phyloP scores from a whole-genome alignment of 2,797 vertebrate genomes.

The Antrozous pallidus region DNA sequence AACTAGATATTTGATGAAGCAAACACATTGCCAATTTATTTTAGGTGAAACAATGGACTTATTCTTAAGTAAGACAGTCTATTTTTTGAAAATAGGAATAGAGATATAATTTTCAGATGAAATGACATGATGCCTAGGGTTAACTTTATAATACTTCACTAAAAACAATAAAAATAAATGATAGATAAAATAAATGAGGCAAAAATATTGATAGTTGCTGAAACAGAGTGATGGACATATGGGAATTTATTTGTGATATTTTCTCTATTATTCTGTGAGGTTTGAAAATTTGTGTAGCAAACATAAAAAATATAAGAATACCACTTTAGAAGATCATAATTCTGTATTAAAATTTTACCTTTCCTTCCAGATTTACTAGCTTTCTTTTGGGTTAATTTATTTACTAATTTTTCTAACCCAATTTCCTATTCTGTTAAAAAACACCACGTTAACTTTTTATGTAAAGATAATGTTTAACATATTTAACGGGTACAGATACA shows the following conservation, averaged over 20 bases:
- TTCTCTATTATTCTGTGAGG: not conserved
- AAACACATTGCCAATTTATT: not conserved
- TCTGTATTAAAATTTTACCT: not conserved
- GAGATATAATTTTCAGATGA: not conserved
- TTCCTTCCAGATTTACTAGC: not conserved
- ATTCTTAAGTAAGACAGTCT: not conserved
- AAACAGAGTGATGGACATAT: not conserved
- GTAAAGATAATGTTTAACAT: not conserved
- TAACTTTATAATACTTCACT: not conserved
- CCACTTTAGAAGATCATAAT: not conserved
- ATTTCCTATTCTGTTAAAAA: not conserved
- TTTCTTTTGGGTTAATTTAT: not conserved
- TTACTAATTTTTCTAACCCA: not conserved
- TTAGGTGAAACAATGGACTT: not conserved
- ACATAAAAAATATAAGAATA: not conserved
- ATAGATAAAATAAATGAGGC: not conserved
- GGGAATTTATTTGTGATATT: not conserved
- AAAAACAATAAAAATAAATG: not conserved
- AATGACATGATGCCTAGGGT: not conserved
- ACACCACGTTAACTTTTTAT: not conserved
- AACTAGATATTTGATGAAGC: not conserved
- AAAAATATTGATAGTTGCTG: not conserved
- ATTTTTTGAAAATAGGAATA: not conserved
- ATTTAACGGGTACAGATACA: not conserved
- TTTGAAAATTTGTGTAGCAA: not conserved